A percentile compares a stretch with the other conserved stretches of the same genome.
Evolutionary conservation across 2,888 invertebrate genomes (phyloP).

Genomic region (Malthinus seriepunctatus): DNA sequence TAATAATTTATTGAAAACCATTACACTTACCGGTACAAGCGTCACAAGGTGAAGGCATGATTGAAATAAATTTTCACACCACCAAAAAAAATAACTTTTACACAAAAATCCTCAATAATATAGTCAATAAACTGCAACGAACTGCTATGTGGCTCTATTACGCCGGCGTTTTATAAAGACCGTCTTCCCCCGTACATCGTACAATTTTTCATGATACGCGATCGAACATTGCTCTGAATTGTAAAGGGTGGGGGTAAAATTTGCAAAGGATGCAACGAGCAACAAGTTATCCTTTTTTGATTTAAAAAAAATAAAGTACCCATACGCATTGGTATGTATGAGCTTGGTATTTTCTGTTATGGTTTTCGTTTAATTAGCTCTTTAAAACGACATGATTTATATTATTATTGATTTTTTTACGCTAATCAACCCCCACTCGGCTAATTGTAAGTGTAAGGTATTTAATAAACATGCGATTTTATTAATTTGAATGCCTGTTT

Average conservation of each 20-base stretch:
- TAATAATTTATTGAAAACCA: background rate
- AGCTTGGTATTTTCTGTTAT: background rate
- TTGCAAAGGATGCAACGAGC: constrained; percentile 39
- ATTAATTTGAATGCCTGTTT: no score
- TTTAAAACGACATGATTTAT: background rate
- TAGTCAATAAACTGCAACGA: constrained; percentile 2
- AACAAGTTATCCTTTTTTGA: background rate
- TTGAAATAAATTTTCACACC: constrained; percentile 17
- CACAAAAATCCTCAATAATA: background rate
- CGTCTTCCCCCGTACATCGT: constrained; percentile 40
- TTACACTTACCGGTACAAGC: constrained; percentile 59
- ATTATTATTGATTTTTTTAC: background rate
- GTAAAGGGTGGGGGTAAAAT: constrained; percentile 55
- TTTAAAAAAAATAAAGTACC: background rate
- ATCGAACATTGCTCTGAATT: constrained; percentile 56
- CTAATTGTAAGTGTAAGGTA: no score
- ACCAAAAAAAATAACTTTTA: background rate
- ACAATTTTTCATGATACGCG: constrained; percentile 41
- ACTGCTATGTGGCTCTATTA: constrained; percentile 8
- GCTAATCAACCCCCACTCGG: no score
- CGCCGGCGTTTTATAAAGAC: constrained; percentile 34
- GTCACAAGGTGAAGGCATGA: constrained; percentile 63
- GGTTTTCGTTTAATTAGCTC: background rate
- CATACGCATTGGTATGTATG: background rate
- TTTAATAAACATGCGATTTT: no score